phyloP scores from a whole-genome alignment of 1,140 invertebrate species.

The Fopius arisanus region DNA sequence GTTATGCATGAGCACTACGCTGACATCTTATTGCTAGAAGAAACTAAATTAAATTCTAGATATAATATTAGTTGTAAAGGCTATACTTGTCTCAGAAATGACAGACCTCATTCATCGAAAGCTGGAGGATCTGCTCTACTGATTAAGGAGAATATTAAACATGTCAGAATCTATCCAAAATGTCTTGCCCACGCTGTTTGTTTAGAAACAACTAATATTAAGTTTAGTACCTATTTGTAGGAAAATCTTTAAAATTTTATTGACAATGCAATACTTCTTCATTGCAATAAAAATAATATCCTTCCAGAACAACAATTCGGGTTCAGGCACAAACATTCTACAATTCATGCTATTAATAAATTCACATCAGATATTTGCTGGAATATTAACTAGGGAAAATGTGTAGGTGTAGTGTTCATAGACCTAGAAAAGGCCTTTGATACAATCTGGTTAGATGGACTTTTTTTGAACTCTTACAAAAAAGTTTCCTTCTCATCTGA shows the following conservation, averaged over 20 bases:
- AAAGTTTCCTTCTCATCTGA: not conserved
- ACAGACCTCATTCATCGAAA: too few species aligned
- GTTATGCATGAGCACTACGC: too few species aligned
- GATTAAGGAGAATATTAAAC: too few species aligned
- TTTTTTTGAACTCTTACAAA: not conserved
- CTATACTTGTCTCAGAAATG: too few species aligned
- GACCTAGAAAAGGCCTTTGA: slow-evolving; percentile 18
- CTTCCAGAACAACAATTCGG: not conserved
- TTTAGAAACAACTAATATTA: not conserved
- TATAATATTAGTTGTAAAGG: too few species aligned
- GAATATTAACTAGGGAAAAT: not conserved
- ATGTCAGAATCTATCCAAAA: too few species aligned
- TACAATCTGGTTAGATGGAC: too few species aligned
- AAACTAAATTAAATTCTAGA: too few species aligned
- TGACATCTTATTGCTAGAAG: too few species aligned
- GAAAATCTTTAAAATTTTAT: slow-evolving; percentile 20
- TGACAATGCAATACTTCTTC: not conserved
- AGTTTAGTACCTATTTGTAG: slow-evolving; percentile 16
- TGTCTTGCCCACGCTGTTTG: too few species aligned
- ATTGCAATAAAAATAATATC: slow-evolving; percentile 15
- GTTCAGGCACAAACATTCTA: not conserved
- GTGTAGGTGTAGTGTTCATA: not conserved
- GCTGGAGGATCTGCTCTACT: too few species aligned
- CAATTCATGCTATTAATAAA: slow-evolving; percentile 15
- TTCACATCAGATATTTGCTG: slow-evolving; percentile 17